These are phyloP conservation scores for Psilopsiagon aurifrons DNA, from an alignment of 2,113 vertebrate genomes.

Conservation along the genomic window DNA sequence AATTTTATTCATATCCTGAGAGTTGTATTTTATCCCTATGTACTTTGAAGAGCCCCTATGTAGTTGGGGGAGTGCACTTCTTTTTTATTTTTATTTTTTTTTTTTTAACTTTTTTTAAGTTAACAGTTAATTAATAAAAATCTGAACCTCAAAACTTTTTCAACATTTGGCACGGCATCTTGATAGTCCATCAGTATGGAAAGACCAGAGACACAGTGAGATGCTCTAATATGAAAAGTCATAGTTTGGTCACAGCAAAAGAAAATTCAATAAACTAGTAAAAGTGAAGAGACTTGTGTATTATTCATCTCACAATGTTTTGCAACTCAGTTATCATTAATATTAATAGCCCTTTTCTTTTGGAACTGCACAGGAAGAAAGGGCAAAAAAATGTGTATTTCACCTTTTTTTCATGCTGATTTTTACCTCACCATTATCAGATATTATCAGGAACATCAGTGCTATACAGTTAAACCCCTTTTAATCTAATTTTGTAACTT, in stretches of 20 bases:
- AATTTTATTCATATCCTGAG: background rate
- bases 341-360: background rate
- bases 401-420: background rate
- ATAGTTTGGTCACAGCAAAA: background rate
- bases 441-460: background rate
- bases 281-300: background rate
- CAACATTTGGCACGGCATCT: background rate
- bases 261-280: background rate
- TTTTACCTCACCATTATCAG: background rate
- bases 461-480: background rate
- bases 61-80: fast-evolving
- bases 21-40: background rate
- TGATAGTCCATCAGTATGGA: background rate
- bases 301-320: background rate
- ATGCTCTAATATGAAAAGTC: background rate
- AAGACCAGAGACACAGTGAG: background rate
- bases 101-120: background rate
- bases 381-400: background rate
- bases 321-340: background rate
- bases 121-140: background rate
- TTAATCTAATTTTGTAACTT: background rate
- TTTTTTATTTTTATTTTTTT: too few relatives aligned
- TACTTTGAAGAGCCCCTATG: background rate
- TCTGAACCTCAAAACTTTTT: background rate
- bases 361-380: background rate